Evolutionary conservation across 2,797 vertebrate species (phyloP).

Genomic region (Novumbra hubbsi): DNA sequence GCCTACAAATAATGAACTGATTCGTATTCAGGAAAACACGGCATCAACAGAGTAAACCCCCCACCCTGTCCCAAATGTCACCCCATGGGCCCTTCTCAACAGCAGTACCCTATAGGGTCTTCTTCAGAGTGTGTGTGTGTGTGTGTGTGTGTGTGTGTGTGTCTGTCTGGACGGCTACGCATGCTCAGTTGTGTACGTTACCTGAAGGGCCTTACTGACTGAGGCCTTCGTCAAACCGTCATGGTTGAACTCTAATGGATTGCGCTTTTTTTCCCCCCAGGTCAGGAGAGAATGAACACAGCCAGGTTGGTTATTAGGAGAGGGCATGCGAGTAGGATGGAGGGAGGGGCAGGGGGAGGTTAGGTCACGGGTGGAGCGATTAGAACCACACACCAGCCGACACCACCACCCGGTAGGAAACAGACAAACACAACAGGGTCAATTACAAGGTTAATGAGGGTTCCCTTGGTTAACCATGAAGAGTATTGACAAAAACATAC

Average conservation of each 20-base stretch:
- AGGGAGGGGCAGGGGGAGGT: conserved; percentile 9
- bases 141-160: conserved; percentile 6
- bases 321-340: conserved; percentile 78
- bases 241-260: conserved; percentile 94
- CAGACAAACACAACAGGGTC: conserved; percentile 47
- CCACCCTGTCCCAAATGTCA: neutral
- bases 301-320: conserved; percentile 78
- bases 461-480: conserved; percentile 17
- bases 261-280: conserved; percentile 80
- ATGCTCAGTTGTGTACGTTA: conserved; percentile 70
- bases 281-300: conserved; percentile 82
- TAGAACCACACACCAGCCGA: conserved; percentile 22
- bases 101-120: too few relatives aligned
- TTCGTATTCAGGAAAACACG: neutral
- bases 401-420: conserved; percentile 21
- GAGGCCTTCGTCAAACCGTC: conserved; percentile 89
- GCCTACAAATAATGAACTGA: neutral
- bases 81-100: too few relatives aligned
- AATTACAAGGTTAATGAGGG: conserved; percentile 56
- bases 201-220: conserved; percentile 91
- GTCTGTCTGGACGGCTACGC: neutral
- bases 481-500: conserved; percentile 7
- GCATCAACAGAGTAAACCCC: neutral
- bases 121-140: neutral
- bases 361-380: conserved; percentile 21